Base-by-base conservation (phyloP, 2,888 invertebrate species). In the Schizaphis graminum region DNA sequence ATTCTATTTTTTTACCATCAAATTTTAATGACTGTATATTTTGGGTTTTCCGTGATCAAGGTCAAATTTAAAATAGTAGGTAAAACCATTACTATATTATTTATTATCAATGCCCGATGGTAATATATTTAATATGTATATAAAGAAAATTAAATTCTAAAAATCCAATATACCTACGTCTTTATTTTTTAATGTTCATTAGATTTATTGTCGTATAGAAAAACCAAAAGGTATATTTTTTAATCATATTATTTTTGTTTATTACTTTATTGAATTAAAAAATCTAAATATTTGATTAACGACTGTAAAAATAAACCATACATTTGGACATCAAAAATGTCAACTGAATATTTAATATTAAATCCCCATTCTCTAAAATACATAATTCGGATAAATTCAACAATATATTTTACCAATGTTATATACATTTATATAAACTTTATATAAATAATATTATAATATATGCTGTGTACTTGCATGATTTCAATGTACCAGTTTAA, bases 271-370 rank as follows among this genome's bases (percentile, higher is more conserved):
- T 28, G 16, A 35, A 67, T 67, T 35, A 7, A 67, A 67, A 67
- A 67, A 67, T 67, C 67, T 67, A 67, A 67, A n/a, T n/a, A 67
- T 67, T n/a, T 67, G n/a, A 67, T 67, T 67, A 67, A 67, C n/a
- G 67, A n/a, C n/a, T n/a, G n/a, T 67, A 67, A 67, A 67, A n/a
- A 67, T n/a, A 67, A 67, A 67, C 67, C 67, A 67, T 35, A n/a
- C 67, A 67, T 67, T 35, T 35, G 16, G 67, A 35, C 35, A 67
- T 67, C 61, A 67, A 67, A 67, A n/a, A 16, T 7, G 16, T 67
- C 67, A 67, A 67, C 67, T 13, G n/a, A 67, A 35, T n/a, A 35
- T 67, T 67, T 67, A 21, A 35, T 67, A 67, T 67, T 35, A 67
- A 1, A 67, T 16, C 35, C 13, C 13, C 61, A 67, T 67, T 67